Evolutionary conservation across 2,888 invertebrate genomes (phyloP).

Genomic region (Parnassius orleans): DNA sequence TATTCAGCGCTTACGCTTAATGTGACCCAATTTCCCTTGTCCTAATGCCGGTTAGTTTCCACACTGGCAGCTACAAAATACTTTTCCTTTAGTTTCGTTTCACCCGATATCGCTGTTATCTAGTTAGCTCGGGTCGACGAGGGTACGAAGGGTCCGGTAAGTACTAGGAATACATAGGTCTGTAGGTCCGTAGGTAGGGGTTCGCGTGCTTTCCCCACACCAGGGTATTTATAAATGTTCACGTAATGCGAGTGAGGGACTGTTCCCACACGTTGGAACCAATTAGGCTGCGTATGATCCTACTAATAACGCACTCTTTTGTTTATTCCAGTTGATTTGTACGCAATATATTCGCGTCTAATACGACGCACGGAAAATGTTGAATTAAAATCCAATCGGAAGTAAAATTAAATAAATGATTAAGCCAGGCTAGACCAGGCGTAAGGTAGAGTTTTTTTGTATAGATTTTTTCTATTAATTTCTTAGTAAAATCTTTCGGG

Average conservation of each 20-base stretch:
- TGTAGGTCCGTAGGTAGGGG: constrained; percentile 55
- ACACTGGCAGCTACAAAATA: constrained; percentile 67
- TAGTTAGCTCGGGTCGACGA: constrained; percentile 77
- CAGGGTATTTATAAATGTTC: constrained; percentile 48
- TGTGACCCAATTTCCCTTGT: constrained; percentile 57
- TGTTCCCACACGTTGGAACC: constrained; percentile 61
- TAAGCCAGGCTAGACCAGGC: too few relatives aligned
- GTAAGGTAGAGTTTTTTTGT: too few relatives aligned
- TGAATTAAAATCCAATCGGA: too few relatives aligned
- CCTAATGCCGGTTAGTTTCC: constrained; percentile 65
- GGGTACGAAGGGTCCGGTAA: constrained; percentile 72
- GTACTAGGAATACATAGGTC: constrained; percentile 56
- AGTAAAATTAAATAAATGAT: too few relatives aligned
- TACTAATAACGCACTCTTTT: constrained; percentile 38
- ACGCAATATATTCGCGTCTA: not conserved
- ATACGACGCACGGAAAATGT: not conserved
- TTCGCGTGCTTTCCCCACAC: constrained; percentile 40
- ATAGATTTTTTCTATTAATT: too few relatives aligned
- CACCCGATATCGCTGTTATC: constrained; percentile 76
- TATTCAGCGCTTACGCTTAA: constrained; percentile 44
- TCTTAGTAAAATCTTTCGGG: too few relatives aligned
- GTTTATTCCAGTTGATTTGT: not conserved
- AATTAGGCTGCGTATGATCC: constrained; percentile 66
- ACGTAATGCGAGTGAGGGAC: constrained; percentile 61
- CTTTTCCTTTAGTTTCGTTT: constrained; percentile 77